A percentile compares a stretch with the other conserved stretches of the same genome.
These are phyloP conservation scores for Ryuthela nishihirai DNA, from an alignment of 2,888 invertebrate genomes.

Conservation along the genomic window DNA sequence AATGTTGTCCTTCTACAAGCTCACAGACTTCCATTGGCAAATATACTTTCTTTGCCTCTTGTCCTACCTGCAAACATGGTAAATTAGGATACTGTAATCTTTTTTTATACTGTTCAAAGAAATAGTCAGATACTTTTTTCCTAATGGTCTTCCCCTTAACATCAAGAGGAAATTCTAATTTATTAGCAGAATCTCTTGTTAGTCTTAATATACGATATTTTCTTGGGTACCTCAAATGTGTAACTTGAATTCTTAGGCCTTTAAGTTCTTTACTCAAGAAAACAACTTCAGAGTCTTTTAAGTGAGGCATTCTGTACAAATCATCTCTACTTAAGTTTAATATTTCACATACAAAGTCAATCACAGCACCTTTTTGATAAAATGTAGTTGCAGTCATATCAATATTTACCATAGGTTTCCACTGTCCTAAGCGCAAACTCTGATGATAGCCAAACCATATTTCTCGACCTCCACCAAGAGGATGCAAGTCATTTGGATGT, in stretches of 20 bases:
- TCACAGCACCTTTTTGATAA: conserved; percentile 14
- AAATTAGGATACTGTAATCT: conserved; percentile 26
- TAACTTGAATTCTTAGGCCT: conserved; percentile 46
- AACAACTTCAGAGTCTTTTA: conserved; percentile 12
- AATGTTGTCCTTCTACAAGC: conserved; percentile 34
- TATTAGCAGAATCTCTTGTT: conserved; percentile 13
- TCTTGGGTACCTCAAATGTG: conserved; percentile 22
- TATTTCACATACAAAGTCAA: conserved; percentile 17
- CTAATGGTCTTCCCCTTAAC: background rate
- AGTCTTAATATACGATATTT: conserved; percentile 26
- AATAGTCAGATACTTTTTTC: conserved; percentile 29
- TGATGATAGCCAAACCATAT: conserved; percentile 41
- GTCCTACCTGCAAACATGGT: conserved; percentile 39
- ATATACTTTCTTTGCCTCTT: conserved; percentile 15
- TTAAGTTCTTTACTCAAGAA: conserved; percentile 54
- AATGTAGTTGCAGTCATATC: conserved; percentile 37
- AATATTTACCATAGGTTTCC: conserved; percentile 36
- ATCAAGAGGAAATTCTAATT: conserved; percentile 7
- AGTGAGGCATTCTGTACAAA: background rate
- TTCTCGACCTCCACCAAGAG: conserved; percentile 30
- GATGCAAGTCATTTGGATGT: conserved; percentile 6
- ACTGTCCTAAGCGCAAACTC: conserved; percentile 33
- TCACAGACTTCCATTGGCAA: conserved; percentile 39
- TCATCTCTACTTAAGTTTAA: background rate
- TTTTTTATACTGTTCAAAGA: conserved; percentile 8